Evolutionary conservation across 1,140 invertebrate genomes (phyloP), one percentile per base, ranked within the genome.

Genomic region (Pygmarrhopalites habei): DNA sequence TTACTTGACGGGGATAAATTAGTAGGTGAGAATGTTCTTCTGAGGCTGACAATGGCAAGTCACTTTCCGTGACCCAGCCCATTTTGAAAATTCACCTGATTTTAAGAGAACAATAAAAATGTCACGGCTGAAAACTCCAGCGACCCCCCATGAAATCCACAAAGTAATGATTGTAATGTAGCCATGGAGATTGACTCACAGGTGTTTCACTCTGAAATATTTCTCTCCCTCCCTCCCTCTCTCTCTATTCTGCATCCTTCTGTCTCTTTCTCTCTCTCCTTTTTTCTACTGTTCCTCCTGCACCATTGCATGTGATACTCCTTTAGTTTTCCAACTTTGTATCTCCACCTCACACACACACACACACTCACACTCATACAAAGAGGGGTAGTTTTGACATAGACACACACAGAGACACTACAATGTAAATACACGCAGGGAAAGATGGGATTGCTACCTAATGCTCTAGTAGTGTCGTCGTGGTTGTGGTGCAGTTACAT

Each of bases 51-150:
- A 55, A 55, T 55, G 10, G 51, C 51, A 55, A 55, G 25, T 56
- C 53, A 56, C 29, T 39, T 32, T 39, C 30, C 29, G 30, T 56
- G 29, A 55, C 30, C 53, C 53, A 56, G 7, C 53, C 53, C 53
- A 39, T 35, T 56, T 56, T 56, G 10, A 41, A 56, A 56, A 56
- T 56, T 56, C 53, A 56, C 53, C 53, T 56, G 53, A 56, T 56
- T 56, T 56, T 56, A 21, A 56, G 25, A 55, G 51, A 55, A 55
- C 51, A 55, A 55, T 55, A 55, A 55, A 55, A 55, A 55, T 55
- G 51, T 55, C 51, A 55, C 29, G 51, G 51, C 51, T 55, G 14
- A 15, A 32, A 26, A 28, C 26, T 55, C 26, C 25, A 55, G 51
- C 51, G 25, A 55, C 51, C 51, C 51, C 51, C 51, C 51, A 32